A percentile compares a stretch with the other conserved stretches of the same genome.
Evolutionary conservation across 1,140 invertebrate species (phyloP).

Genomic region (Cydia strobilella): DNA sequence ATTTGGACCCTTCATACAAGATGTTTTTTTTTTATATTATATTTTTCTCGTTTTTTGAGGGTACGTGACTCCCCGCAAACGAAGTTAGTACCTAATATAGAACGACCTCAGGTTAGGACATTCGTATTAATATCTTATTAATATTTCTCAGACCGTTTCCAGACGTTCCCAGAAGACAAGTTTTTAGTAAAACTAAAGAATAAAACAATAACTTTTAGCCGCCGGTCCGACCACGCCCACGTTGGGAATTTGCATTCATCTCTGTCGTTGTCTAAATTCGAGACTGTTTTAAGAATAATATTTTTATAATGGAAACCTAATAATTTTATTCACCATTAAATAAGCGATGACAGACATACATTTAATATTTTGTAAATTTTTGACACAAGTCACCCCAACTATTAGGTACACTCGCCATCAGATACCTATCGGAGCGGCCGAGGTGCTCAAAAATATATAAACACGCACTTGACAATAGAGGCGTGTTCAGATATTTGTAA

Average conservation of each 20-base stretch:
- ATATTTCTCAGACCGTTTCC: background rate
- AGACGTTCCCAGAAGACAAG: slow-evolving; percentile 10
- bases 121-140: background rate
- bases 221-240: slow-evolving; percentile 6
- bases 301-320: slow-evolving; percentile 14
- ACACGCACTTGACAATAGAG: no score
- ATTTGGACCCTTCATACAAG: no score
- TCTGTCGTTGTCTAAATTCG: slow-evolving; percentile 24
- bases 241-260: slow-evolving; percentile 10
- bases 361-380: background rate
- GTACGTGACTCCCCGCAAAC: no score
- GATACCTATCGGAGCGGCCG: no score
- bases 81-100: no score
- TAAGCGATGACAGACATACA: background rate
- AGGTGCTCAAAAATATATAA: no score
- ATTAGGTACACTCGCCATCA: no score
- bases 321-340: background rate
- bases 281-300: slow-evolving; percentile 14
- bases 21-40: no score
- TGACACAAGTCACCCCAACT: no score
- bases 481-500: no score
- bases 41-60: no score
- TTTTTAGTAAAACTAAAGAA: slow-evolving; percentile 8
- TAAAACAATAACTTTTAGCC: slow-evolving; percentile 20
- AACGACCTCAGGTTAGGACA: no score